These are phyloP conservation scores for Myotis vivesi DNA, from an alignment of 2,797 vertebrate species.

Conservation along the genomic window DNA sequence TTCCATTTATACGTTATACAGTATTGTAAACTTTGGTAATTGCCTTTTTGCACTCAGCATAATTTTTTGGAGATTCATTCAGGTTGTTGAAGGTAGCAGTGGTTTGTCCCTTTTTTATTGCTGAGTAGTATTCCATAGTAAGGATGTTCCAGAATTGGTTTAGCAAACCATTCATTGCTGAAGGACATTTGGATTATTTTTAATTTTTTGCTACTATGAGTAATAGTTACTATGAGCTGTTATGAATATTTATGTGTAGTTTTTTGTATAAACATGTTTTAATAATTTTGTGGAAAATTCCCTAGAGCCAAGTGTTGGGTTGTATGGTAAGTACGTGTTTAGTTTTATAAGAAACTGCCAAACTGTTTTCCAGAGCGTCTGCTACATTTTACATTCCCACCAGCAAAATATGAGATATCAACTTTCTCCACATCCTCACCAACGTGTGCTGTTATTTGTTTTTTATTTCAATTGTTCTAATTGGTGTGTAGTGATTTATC, in stretches of 20 bases:
- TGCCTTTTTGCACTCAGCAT: background rate
- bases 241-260: background rate
- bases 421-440: slow-evolving; percentile 10
- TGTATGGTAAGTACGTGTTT: slow-evolving; percentile 43
- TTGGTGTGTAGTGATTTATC: background rate
- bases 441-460: background rate
- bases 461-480: slow-evolving; percentile 43
- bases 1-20: background rate
- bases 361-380: slow-evolving; percentile 24
- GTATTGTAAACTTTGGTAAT: background rate
- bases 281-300: slow-evolving; percentile 7
- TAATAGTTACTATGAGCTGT: slow-evolving; percentile 5
- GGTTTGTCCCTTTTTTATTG: slow-evolving; percentile 11
- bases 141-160: background rate
- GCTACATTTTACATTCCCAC: slow-evolving; percentile 25
- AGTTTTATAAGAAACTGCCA: slow-evolving; percentile 39
- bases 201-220: background rate
- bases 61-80: slow-evolving; percentile 18
- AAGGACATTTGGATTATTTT: background rate
- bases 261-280: slow-evolving; percentile 20
- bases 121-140: background rate
- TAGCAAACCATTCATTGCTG: slow-evolving; percentile 16
- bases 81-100: background rate
- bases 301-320: background rate
- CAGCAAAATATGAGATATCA: background rate